Evolutionary conservation across 2,797 vertebrate genomes (phyloP).

Genomic region (Tinamus major): DNA sequence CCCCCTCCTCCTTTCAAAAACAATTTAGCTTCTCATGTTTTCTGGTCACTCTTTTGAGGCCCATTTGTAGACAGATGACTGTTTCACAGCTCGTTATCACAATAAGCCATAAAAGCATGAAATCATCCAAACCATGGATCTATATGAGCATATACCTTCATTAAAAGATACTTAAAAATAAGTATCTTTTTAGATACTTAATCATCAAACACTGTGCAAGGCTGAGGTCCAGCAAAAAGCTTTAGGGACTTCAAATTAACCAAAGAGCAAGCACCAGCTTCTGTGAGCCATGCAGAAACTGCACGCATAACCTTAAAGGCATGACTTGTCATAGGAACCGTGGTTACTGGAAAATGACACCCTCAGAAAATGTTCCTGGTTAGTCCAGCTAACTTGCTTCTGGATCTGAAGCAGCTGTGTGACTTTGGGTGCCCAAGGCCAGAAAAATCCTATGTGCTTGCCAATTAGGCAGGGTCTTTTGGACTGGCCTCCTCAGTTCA

Average conservation of each 20-base stretch:
- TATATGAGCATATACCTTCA: background rate
- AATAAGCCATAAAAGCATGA: background rate
- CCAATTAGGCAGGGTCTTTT: background rate
- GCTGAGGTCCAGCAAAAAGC: background rate
- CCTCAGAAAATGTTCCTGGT: background rate
- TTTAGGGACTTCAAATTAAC: background rate
- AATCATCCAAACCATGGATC: background rate
- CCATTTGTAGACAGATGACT: background rate
- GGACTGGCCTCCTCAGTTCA: background rate
- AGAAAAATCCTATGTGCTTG: background rate
- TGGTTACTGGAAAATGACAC: background rate
- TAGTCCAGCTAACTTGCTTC: background rate
- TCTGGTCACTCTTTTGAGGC: background rate
- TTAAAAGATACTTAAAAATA: background rate
- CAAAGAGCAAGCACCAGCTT: background rate
- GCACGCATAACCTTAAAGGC: fast-evolving
- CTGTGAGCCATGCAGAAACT: background rate
- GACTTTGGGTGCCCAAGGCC: background rate
- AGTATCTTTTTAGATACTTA: background rate
- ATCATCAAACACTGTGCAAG: background rate
- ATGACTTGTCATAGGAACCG: background rate
- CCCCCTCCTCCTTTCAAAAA: too few relatives aligned
- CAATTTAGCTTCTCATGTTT: background rate
- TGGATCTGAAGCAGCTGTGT: background rate
- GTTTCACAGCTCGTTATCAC: background rate